A percentile compares a stretch with the other conserved stretches of the same genome.
Evolutionary conservation across 2,113 vertebrate species (phyloP).

Genomic region (Proteles cristata): DNA sequence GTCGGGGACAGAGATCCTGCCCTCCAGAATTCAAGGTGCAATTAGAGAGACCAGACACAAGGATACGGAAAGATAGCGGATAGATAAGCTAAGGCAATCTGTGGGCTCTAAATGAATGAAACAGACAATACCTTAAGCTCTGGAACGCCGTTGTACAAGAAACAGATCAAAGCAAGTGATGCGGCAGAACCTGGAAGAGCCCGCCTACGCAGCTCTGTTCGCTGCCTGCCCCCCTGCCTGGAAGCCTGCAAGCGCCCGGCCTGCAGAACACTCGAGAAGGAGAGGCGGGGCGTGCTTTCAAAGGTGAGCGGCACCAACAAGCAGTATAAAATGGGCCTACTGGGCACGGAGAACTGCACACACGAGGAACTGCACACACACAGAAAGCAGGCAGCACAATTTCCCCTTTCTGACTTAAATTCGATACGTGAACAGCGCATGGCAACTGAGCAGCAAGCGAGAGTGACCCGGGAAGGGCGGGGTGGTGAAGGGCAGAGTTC

Average conservation of each 20-base stretch:
- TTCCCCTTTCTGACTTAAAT: not conserved
- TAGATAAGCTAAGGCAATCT: not conserved
- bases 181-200: not conserved
- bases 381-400: not conserved
- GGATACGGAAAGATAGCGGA: not conserved
- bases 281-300: not conserved
- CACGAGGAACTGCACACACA: not conserved
- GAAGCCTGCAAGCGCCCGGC: not conserved
- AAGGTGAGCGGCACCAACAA: not conserved
- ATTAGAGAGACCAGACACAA: not conserved
- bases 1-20: not conserved
- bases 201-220: not conserved
- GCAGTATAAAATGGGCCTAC: not conserved
- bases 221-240: not conserved
- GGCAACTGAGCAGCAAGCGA: not conserved
- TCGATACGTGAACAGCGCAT: not conserved
- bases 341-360: not conserved
- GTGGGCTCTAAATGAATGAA: not conserved
- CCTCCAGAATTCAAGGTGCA: not conserved
- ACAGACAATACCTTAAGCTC: not conserved
- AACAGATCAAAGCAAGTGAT: constrained; percentile 1
- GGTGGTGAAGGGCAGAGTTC: not conserved
- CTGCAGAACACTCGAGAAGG: not conserved
- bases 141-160: not conserved
- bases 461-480: not conserved